Evolutionary conservation across 2,113 vertebrate genomes (phyloP).

Genomic region (Sinocyclocheilus anshuiensis): DNA sequence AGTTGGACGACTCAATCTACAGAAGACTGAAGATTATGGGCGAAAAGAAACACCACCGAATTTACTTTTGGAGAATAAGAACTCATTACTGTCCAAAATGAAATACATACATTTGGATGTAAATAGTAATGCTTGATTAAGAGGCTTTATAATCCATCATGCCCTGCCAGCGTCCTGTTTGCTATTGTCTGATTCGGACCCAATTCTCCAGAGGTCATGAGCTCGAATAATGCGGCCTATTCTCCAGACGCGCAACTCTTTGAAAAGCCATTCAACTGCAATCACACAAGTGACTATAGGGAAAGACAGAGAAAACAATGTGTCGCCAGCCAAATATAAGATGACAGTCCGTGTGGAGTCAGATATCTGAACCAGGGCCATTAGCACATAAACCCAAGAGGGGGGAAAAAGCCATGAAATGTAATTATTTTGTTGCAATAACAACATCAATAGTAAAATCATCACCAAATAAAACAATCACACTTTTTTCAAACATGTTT

Average conservation of each 20-base stretch:
- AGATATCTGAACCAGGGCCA: constrained; percentile 1
- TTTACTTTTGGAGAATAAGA: background rate
- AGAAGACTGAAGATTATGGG: background rate
- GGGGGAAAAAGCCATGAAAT: background rate
- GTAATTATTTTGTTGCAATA: background rate
- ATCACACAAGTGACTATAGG: constrained; percentile 35
- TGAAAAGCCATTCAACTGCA: constrained; percentile 34
- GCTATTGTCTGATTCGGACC: constrained; percentile 32
- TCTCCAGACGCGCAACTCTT: constrained; percentile 9
- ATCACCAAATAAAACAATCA: background rate
- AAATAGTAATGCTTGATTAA: background rate
- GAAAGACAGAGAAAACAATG: constrained; percentile 36
- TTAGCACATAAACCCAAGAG: background rate
- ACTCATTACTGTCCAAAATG: background rate
- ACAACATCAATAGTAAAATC: background rate
- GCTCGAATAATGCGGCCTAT: constrained; percentile 41
- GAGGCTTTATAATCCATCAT: constrained; percentile 11
- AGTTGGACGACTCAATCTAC: background rate
- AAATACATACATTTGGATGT: background rate
- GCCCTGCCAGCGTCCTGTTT: background rate
- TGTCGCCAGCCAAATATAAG: background rate
- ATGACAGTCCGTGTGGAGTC: constrained; percentile 25
- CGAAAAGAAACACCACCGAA: background rate
- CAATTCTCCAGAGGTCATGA: constrained; percentile 31
- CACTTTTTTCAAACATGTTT: too few relatives aligned